phyloP scores from a whole-genome alignment of 1,140 invertebrate genomes.

The Saccostrea cuccullata region DNA sequence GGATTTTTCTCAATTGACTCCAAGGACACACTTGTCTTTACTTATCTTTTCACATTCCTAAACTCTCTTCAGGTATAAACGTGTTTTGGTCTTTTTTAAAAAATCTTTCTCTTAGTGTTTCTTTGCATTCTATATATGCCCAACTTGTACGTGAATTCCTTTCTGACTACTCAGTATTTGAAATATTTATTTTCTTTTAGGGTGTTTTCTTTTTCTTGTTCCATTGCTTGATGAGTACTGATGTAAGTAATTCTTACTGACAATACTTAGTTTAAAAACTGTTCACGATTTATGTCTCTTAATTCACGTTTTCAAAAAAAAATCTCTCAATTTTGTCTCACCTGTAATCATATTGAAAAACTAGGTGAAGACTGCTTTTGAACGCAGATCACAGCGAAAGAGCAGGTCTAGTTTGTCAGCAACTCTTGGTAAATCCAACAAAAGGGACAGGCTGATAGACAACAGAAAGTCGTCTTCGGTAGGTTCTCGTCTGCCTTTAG shows the following conservation, averaged over 20 bases:
- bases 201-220: conserved; percentile 69
- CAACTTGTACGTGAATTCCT: neutral
- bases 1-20: conserved; percentile 67
- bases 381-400: conserved; percentile 43
- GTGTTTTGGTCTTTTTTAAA: neutral
- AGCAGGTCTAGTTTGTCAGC: conserved; percentile 39
- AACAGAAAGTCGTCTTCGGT: neutral
- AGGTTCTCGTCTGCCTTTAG: neutral
- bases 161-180: neutral
- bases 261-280: neutral
- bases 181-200: conserved; percentile 45
- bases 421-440: neutral
- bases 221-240: conserved; percentile 67
- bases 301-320: no score
- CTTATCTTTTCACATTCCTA: conserved; percentile 69
- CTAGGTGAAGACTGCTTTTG: conserved; percentile 50
- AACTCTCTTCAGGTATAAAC: conserved; percentile 70
- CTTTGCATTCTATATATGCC: neutral
- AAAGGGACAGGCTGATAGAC: neutral
- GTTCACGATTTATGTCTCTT: no score
- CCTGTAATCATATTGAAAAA: neutral
- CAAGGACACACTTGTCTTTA: conserved; percentile 66
- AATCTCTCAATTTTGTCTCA: no score
- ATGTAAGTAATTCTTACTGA: conserved; percentile 59
- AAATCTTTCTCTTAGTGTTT: neutral